phyloP scores from a whole-genome alignment of 2,888 invertebrate species.

The Sussaba pulchella region DNA sequence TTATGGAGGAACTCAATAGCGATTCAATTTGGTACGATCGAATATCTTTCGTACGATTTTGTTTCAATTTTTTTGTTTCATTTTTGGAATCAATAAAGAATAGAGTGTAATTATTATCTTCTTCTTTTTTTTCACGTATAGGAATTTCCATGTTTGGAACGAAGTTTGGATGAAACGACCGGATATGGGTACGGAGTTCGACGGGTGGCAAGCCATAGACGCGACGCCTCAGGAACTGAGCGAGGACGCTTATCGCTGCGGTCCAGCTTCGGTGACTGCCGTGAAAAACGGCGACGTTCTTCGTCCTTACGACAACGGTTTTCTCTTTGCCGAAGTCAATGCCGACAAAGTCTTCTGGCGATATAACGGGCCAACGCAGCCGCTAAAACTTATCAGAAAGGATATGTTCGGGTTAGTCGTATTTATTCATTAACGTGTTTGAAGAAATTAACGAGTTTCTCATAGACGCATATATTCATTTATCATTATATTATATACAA shows the following conservation, averaged over 20 bases:
- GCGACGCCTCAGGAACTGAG: constrained; percentile 96
- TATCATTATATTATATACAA: too few relatives aligned
- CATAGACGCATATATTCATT: too few relatives aligned
- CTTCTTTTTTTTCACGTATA: constrained; percentile 74
- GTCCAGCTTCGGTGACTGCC: constrained; percentile 94
- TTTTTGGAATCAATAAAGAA: too few relatives aligned
- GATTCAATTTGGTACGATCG: constrained; percentile 97
- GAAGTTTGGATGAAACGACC: constrained; percentile 97
- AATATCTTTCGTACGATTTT: too few relatives aligned
- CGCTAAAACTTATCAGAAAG: constrained; percentile 91
- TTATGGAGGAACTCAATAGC: constrained; percentile 92
- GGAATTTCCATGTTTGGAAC: constrained; percentile 98
- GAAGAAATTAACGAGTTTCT: too few relatives aligned
- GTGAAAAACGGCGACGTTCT: constrained; percentile 94
- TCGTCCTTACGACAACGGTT: constrained; percentile 93
- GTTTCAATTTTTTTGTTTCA: constrained; percentile 52
- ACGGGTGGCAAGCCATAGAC: constrained; percentile 97
- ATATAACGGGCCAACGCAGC: constrained; percentile 93
- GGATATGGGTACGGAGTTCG: constrained; percentile 91
- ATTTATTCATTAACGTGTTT: too few relatives aligned
- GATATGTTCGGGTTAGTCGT: constrained; percentile 89
- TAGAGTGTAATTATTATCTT: too few relatives aligned
- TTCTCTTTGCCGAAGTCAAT: constrained; percentile 97
- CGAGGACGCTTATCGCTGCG: constrained; percentile 93
- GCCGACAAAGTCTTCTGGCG: constrained; percentile 97